Evolutionary conservation across 2,113 vertebrate species (phyloP).

Genomic region (Gallinago jamesoni): DNA sequence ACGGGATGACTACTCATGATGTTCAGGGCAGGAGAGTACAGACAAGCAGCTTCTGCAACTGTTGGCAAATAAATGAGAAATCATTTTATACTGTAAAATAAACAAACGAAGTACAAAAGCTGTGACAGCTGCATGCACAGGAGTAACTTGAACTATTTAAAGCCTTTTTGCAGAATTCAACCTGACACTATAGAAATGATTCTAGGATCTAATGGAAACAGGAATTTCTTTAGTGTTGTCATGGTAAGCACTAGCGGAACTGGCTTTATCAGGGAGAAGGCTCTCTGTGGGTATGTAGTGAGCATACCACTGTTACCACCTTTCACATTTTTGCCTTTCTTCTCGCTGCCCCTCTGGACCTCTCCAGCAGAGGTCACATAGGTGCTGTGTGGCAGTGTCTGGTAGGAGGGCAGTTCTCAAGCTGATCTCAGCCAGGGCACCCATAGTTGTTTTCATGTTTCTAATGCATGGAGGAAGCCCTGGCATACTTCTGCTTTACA

Average conservation of each 20-base stretch:
- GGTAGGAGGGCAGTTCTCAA: neutral
- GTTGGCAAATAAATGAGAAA: neutral
- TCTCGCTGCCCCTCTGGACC: neutral
- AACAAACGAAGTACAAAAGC: neutral
- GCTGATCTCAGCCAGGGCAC: neutral
- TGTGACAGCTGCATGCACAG: neutral
- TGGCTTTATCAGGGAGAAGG: neutral
- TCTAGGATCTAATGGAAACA: neutral
- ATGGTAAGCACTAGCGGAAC: neutral
- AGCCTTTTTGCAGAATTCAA: neutral
- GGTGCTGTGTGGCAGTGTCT: neutral
- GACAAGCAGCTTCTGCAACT: neutral
- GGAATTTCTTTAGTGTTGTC: neutral
- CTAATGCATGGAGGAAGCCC: neutral
- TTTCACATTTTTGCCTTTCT: neutral
- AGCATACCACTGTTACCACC: neutral
- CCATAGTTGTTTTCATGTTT: neutral
- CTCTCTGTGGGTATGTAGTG: neutral
- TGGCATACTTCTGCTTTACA: neutral
- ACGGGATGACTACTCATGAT: neutral
- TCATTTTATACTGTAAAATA: neutral
- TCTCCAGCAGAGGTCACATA: constrained; percentile 9
- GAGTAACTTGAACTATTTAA: neutral
- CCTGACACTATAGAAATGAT: neutral
- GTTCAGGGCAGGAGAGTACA: neutral